phyloP scores from a whole-genome alignment of 2,888 invertebrate species.

The Adelphocoris suturalis region DNA sequence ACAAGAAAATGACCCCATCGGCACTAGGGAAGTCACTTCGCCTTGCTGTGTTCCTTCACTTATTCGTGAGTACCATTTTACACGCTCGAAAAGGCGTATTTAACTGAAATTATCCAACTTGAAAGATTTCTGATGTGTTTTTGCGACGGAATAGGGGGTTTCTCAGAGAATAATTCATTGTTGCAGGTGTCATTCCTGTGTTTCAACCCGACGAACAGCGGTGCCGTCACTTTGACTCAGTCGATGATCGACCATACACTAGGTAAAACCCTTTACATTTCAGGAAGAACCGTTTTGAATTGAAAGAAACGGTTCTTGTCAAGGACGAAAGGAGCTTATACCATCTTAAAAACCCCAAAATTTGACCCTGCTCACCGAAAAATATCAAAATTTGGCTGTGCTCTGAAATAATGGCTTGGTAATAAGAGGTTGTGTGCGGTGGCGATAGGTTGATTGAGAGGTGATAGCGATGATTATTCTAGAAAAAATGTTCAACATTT shows the following conservation, averaged over 20 bases:
- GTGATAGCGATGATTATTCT: slow-evolving; percentile 1
- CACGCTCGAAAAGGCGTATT: background rate
- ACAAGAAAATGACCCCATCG: slow-evolving; percentile 49
- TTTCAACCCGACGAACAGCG: slow-evolving; percentile 89
- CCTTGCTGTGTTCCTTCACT: slow-evolving; percentile 51
- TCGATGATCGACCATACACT: slow-evolving; percentile 91
- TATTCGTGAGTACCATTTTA: slow-evolving; percentile 54
- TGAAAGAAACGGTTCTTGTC: background rate
- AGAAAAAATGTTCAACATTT: background rate
- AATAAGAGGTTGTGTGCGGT: slow-evolving; percentile 45
- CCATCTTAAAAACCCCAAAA: slow-evolving; percentile 10
- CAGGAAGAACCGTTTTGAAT: slow-evolving; percentile 30
- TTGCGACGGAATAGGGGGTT: background rate
- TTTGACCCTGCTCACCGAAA: slow-evolving; percentile 8
- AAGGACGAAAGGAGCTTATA: slow-evolving; percentile 14
- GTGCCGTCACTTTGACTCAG: slow-evolving; percentile 89
- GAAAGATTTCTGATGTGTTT: background rate
- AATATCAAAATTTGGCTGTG: slow-evolving; percentile 63
- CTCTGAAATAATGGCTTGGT: slow-evolving; percentile 50
- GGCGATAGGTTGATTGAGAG: slow-evolving; percentile 63
- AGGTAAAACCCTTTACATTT: slow-evolving; percentile 81
- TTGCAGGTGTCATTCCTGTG: slow-evolving; percentile 81
- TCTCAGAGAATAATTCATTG: slow-evolving; percentile 39
- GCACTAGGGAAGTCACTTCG: slow-evolving; percentile 52
- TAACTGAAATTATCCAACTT: background rate